Base-by-base conservation (phyloP, 2,113 vertebrate species). In the Redunca redunca region DNA sequence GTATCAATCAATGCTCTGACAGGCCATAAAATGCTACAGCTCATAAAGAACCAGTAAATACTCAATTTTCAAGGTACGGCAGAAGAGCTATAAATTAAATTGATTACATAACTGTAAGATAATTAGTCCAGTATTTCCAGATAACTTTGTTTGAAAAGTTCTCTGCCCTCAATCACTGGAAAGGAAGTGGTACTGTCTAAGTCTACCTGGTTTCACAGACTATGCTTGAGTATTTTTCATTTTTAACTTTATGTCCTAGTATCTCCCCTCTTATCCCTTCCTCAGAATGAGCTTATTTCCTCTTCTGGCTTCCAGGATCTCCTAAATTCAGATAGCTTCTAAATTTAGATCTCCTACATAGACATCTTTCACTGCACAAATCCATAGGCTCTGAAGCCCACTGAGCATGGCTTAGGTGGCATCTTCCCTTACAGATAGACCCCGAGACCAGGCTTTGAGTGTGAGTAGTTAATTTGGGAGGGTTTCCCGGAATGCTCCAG, bases 1-100 rank as follows among this genome's bases (percentile, higher is more conserved):
- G 7, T 90, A 98, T 98, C 97, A 97, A 91, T 98, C 97, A 98
- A 30, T 78, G 36, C 58, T 50, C 77, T 97, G 97, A 96, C 96
- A 97, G 85, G 92, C 71, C 85, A 94, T 98, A 96, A 98, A 98
- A 90, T 94, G 95, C 92, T 96, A 88, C 77, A 96, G 96, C 97
- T 96, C 95, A 95, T 97, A 96, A 98, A 96, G 97, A 97, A 58
- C 92, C 67, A 91, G 91, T 96, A 98, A 97, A 97, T 97, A 97
- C 85, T 97, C 96, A 86, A 92, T 96, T 96, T 97, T 97, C 92
- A 80, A 97, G 96, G 87, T 96, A 91, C 90, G 86, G 92, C 90
- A 89, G 60, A 23, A 85, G 77, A 98, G 83, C 88, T 85, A 86
- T 97, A 97, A 98, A 96, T 98, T 97, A 98, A 90, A 95, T 91